These are phyloP conservation scores for Embidobia sp. DNA, from an alignment of 2,888 invertebrate genomes.

Conservation along the genomic window DNA sequence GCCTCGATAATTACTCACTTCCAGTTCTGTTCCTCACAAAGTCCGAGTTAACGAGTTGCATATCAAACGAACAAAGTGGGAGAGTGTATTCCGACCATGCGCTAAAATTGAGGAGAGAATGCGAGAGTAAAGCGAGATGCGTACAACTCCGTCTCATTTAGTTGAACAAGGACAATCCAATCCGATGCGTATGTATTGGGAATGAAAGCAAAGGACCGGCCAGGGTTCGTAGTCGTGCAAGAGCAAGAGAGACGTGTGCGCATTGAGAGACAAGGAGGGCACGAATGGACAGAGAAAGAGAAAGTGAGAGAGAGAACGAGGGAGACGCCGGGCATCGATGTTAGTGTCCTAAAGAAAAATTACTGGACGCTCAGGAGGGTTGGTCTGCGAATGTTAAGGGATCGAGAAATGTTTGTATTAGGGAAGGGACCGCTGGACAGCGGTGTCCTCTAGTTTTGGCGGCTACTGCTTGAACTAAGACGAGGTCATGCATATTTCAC, in stretches of 20 bases:
- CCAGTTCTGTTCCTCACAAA: slow-evolving; percentile 67
- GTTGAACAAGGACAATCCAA: slow-evolving; percentile 65
- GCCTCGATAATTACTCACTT: slow-evolving; percentile 68
- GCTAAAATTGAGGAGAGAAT: slow-evolving; percentile 74
- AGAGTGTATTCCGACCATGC: slow-evolving; percentile 73
- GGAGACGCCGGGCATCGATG: slow-evolving; percentile 69
- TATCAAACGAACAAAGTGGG: slow-evolving; percentile 67
- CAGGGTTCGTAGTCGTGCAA: slow-evolving; percentile 46
- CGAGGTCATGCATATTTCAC: slow-evolving; percentile 54
- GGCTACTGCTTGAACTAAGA: slow-evolving; percentile 78
- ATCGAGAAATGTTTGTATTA: slow-evolving; percentile 70
- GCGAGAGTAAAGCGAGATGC: slow-evolving; percentile 62
- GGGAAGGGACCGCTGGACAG: slow-evolving; percentile 80
- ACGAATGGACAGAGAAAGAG: slow-evolving; percentile 38
- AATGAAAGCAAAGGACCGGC: slow-evolving; percentile 59
- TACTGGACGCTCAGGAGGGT: slow-evolving; percentile 66
- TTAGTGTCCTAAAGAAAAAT: slow-evolving; percentile 79
- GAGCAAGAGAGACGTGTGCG: slow-evolving; percentile 67
- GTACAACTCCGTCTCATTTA: slow-evolving; percentile 47
- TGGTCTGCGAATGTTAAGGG: slow-evolving; percentile 76
- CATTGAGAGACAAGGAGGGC: slow-evolving; percentile 65
- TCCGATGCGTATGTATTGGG: slow-evolving; percentile 66
- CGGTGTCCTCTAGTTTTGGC: slow-evolving; percentile 81
- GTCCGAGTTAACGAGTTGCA: slow-evolving; percentile 67
- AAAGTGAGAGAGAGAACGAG: slow-evolving; percentile 63